Percentiles rank a stretch among this genome's conserved stretches.
Evolutionary conservation across 2,888 invertebrate species (phyloP).

Genomic region (Phlogophora meticulosa): DNA sequence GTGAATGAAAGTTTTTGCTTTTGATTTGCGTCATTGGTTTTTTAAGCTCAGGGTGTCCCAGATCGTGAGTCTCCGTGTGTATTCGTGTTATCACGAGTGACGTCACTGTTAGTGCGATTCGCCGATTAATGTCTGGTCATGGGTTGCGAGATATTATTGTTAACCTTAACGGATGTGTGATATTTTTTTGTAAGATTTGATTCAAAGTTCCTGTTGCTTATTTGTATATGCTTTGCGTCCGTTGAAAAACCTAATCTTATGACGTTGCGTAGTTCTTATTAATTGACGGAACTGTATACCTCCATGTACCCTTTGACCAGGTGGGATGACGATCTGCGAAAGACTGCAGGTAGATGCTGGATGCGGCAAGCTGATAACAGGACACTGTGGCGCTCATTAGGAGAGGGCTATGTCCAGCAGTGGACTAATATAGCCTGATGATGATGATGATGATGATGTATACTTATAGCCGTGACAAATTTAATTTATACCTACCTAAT

Average conservation of each 20-base stretch:
- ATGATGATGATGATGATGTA: too few species aligned
- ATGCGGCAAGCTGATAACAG: too few species aligned
- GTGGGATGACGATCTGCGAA: too few species aligned
- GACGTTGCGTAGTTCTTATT: constrained; percentile 9
- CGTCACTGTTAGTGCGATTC: constrained; percentile 57
- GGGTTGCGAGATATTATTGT: constrained; percentile 28
- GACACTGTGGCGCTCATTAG: too few species aligned
- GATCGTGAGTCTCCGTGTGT: constrained; percentile 35
- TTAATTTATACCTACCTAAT: too few species aligned
- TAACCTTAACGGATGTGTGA: constrained; percentile 39
- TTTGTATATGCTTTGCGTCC: background rate
- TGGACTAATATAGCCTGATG: too few species aligned
- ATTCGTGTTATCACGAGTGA: constrained; percentile 52
- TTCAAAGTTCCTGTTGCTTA: constrained; percentile 16
- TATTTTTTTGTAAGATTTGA: constrained; percentile 17
- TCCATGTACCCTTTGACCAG: too few species aligned
- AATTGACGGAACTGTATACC: background rate
- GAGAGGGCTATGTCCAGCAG: too few species aligned
- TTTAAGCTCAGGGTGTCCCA: constrained; percentile 31
- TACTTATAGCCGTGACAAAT: too few species aligned
- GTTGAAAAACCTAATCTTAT: constrained; percentile 14
- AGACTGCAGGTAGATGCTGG: too few species aligned
- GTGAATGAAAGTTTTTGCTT: constrained; percentile 65
- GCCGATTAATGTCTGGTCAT: constrained; percentile 16
- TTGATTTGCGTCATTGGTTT: constrained; percentile 63